Evolutionary conservation across 2,113 vertebrate species (phyloP).

Genomic region (Gymnorhina tibicen): DNA sequence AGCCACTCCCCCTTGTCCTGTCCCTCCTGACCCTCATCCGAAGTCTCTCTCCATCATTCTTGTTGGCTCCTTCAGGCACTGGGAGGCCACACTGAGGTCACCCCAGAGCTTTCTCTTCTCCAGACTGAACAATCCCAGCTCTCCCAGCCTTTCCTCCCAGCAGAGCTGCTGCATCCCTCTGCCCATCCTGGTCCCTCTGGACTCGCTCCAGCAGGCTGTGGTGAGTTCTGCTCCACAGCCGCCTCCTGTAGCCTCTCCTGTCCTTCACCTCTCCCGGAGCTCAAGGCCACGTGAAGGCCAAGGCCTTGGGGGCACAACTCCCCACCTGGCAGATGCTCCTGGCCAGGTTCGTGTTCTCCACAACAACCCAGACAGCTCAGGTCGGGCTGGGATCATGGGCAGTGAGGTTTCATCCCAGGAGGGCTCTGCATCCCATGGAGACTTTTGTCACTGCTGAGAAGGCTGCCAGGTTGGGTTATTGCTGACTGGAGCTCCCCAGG

Average conservation of each 20-base stretch:
- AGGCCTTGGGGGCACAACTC: neutral
- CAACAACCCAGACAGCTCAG: neutral
- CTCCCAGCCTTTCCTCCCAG: neutral
- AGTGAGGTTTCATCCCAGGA: neutral
- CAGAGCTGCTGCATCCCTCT: neutral
- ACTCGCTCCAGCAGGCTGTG: rapidly evolving
- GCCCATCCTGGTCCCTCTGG: neutral
- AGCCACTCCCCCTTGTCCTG: neutral
- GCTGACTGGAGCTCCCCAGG: neutral
- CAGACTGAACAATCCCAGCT: neutral
- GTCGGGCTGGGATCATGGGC: neutral
- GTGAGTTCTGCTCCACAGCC: neutral
- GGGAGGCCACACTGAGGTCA: neutral
- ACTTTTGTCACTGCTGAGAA: neutral
- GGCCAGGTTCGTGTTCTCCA: neutral
- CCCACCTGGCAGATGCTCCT: neutral
- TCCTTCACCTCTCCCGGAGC: neutral
- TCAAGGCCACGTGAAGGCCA: neutral
- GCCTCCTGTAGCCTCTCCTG: neutral
- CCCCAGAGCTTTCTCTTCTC: too few species aligned
- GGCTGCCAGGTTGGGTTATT: neutral
- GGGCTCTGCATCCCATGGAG: neutral
- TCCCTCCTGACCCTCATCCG: neutral
- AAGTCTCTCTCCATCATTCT: neutral
- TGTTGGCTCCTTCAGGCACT: neutral